Conservation (phyloP, 2,888 invertebrate genomes). For the Drosophila subquinaria region DNA sequence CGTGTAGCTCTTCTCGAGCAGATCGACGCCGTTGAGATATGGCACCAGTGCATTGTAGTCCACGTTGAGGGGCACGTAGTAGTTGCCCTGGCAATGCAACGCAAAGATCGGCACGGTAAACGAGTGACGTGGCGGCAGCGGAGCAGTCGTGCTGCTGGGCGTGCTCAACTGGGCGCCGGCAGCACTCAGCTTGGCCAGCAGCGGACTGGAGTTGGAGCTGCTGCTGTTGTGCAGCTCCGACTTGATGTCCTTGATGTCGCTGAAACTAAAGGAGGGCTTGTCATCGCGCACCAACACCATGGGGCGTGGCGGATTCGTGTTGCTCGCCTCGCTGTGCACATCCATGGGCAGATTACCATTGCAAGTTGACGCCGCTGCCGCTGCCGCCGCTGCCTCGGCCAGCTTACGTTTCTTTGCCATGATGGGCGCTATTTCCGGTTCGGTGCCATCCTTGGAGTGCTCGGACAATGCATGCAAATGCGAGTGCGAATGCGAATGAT, state of each 20-base stretch:
- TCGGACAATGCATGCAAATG: slow-evolving; percentile 83
- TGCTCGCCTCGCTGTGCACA: slow-evolving; percentile 55
- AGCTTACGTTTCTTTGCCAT: slow-evolving; percentile 84
- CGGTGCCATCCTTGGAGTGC: slow-evolving; percentile 84
- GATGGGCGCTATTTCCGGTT: slow-evolving; percentile 83
- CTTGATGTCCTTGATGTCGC: slow-evolving; percentile 82
- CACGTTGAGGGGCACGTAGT: slow-evolving; percentile 94
- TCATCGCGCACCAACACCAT: slow-evolving; percentile 64
- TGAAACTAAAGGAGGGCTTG: slow-evolving; percentile 78
- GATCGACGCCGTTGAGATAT: slow-evolving; percentile 88
- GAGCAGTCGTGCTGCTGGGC: slow-evolving; percentile 74
- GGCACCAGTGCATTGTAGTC: slow-evolving; percentile 91
- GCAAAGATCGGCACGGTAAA: slow-evolving; percentile 94
- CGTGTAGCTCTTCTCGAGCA: slow-evolving; percentile 86
- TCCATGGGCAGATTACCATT: slow-evolving; percentile 56
- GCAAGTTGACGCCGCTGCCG: slow-evolving; percentile 36
- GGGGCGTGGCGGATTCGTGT: slow-evolving; percentile 38
- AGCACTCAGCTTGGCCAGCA: slow-evolving; percentile 60
- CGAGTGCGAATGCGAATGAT: slow-evolving; percentile 66
- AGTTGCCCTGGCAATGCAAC: slow-evolving; percentile 94
- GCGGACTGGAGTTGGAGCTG: slow-evolving; percentile 69
- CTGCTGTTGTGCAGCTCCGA: slow-evolving; percentile 77
- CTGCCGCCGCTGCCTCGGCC: slow-evolving; percentile 68
- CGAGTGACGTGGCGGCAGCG: slow-evolving; percentile 72
- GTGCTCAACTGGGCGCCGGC: slow-evolving; percentile 68